Percentiles rank a stretch among this genome's conserved stretches.
These are phyloP conservation scores for Cyanocitta stelleri DNA, from an alignment of 2,113 vertebrate genomes.

Conservation along the genomic window DNA sequence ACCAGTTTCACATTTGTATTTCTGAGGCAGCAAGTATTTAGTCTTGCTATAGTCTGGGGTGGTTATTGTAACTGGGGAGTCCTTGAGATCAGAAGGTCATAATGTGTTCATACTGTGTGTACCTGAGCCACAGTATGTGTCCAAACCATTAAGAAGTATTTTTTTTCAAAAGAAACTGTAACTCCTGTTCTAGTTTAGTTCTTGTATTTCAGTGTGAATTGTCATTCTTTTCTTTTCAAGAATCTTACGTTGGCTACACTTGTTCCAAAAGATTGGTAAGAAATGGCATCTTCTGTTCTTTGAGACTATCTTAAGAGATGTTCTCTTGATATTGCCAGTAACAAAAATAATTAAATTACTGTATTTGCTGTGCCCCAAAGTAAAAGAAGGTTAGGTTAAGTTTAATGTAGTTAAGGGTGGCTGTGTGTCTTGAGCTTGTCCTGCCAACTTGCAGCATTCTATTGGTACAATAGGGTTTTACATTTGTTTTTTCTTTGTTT, in stretches of 20 bases:
- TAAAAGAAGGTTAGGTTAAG: neutral
- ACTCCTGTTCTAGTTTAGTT: neutral
- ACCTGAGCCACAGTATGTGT: neutral
- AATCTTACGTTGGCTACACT: neutral
- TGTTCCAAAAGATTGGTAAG: neutral
- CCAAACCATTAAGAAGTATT: neutral
- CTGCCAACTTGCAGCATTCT: conserved; percentile 12
- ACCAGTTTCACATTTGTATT: neutral
- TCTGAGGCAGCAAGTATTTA: neutral
- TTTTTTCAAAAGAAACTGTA: neutral
- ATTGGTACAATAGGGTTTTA: neutral
- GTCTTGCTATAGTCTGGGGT: neutral
- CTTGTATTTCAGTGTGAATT: neutral
- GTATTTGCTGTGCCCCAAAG: neutral
- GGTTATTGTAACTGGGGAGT: neutral
- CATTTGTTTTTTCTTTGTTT: neutral
- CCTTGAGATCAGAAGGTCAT: neutral
- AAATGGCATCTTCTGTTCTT: neutral
- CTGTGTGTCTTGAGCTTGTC: neutral
- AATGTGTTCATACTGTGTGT: neutral
- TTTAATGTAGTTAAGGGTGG: neutral
- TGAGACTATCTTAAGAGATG: neutral
- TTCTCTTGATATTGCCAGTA: neutral
- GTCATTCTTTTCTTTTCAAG: neutral
- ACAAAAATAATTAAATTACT: neutral